These are phyloP conservation scores for Crypturellus undulatus DNA, from an alignment of 2,113 vertebrate species.

Conservation along the genomic window DNA sequence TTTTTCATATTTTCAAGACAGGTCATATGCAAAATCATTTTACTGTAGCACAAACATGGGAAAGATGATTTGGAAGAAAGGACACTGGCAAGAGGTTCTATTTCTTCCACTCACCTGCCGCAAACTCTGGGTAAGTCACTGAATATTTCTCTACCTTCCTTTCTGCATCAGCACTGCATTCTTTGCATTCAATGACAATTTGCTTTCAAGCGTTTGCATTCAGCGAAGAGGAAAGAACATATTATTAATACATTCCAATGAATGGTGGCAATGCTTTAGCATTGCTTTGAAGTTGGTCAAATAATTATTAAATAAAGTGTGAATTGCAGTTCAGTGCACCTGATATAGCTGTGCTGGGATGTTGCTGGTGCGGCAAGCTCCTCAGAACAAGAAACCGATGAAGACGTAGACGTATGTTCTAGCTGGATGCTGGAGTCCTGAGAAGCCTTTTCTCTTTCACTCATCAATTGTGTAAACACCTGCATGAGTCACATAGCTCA, in stretches of 20 bases:
- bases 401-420: background rate
- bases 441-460: background rate
- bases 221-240: too few species aligned
- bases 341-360: background rate
- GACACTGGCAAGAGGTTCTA: constrained; percentile 25
- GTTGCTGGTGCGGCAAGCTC: background rate
- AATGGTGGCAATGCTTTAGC: constrained; percentile 2
- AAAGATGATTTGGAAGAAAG: constrained; percentile 46
- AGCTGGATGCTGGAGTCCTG: background rate
- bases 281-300: constrained; percentile 9
- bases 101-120: constrained; percentile 30
- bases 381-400: background rate
- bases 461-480: background rate
- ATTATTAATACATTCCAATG: constrained; percentile 50
- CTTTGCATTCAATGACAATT: background rate
- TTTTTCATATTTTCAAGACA: constrained; percentile 52
- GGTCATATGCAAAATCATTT: constrained; percentile 53
- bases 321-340: background rate
- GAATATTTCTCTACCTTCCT: constrained; percentile 43
- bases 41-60: constrained; percentile 26
- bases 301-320: background rate
- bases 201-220: background rate
- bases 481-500: background rate
- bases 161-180: constrained; percentile 6
- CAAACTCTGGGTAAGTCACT: background rate